Percentiles rank a stretch among this genome's conserved stretches.
These are phyloP conservation scores for Castor canadensis DNA, from an alignment of 2,113 vertebrate genomes.

Conservation along the genomic window DNA sequence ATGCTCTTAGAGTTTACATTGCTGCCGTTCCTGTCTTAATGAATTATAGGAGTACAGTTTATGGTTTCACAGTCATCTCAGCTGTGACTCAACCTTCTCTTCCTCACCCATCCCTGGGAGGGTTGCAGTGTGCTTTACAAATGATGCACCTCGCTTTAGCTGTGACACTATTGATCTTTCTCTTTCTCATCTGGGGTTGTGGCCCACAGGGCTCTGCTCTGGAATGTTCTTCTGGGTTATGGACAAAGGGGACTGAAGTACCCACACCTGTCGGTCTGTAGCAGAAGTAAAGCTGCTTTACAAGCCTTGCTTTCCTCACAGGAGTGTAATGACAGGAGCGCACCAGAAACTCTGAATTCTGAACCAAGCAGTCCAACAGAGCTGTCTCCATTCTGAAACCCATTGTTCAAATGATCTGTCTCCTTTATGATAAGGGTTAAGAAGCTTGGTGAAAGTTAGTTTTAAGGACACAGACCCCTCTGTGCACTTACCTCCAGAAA, in stretches of 20 bases:
- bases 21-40: conserved; percentile 57
- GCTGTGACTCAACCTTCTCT: conserved; percentile 48
- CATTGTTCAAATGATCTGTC: background rate
- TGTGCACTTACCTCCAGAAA: conserved; percentile 92
- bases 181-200: background rate
- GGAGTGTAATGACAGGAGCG: rapidly evolving
- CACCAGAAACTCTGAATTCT: background rate
- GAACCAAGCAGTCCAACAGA: background rate
- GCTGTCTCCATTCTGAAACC: background rate
- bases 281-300: background rate
- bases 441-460: background rate
- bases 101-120: background rate
- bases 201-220: background rate
- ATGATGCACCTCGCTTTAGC: background rate
- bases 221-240: too few relatives aligned
- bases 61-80: conserved; percentile 46
- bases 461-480: conserved; percentile 44
- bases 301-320: rapidly evolving
- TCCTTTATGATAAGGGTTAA: background rate
- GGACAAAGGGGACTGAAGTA: background rate
- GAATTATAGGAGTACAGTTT: conserved; percentile 44
- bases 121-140: too few relatives aligned
- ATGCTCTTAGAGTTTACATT: conserved; percentile 18
- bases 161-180: rapidly evolving
- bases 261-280: background rate